Percentiles rank a stretch among this genome's conserved stretches.
Evolutionary conservation across 2,797 vertebrate species (phyloP).

Genomic region (Remorina albescens): DNA sequence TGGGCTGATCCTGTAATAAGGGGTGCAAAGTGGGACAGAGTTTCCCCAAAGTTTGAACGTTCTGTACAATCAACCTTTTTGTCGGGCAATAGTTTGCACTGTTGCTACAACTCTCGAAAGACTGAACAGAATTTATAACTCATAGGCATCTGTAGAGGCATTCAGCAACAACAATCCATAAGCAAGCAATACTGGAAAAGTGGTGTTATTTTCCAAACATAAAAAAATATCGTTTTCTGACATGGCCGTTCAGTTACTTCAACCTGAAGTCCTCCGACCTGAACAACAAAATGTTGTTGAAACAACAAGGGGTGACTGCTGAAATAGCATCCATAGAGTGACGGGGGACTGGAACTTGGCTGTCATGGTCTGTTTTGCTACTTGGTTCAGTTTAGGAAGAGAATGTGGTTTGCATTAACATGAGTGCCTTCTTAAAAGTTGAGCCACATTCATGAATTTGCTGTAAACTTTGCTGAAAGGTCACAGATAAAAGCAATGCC

Average conservation of each 20-base stretch:
- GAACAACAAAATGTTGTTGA: neutral
- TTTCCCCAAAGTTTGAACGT: slow-evolving; percentile 1
- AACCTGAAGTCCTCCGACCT: neutral
- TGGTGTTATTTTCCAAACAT: neutral
- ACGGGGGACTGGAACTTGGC: too few species aligned
- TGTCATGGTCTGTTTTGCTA: too few species aligned
- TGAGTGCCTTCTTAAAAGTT: too few species aligned
- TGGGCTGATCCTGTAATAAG: neutral
- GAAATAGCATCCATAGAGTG: neutral
- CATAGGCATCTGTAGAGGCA: neutral
- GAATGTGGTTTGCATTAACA: too few species aligned
- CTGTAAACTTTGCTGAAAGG: too few species aligned
- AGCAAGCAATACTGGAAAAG: neutral
- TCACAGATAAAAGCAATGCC: too few species aligned
- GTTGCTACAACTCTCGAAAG: neutral
- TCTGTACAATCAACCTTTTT: neutral
- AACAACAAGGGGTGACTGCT: neutral
- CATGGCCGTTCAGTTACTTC: neutral
- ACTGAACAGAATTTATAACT: neutral
- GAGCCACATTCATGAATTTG: too few species aligned
- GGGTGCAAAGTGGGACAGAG: neutral
- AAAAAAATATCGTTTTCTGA: neutral
- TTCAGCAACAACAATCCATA: neutral
- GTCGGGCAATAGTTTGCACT: neutral
- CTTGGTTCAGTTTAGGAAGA: too few species aligned